Percentiles rank a stretch among this genome's conserved stretches.
These are phyloP conservation scores for Drosophila lacertosa DNA, from an alignment of 1,140 invertebrate species.

Conservation along the genomic window DNA sequence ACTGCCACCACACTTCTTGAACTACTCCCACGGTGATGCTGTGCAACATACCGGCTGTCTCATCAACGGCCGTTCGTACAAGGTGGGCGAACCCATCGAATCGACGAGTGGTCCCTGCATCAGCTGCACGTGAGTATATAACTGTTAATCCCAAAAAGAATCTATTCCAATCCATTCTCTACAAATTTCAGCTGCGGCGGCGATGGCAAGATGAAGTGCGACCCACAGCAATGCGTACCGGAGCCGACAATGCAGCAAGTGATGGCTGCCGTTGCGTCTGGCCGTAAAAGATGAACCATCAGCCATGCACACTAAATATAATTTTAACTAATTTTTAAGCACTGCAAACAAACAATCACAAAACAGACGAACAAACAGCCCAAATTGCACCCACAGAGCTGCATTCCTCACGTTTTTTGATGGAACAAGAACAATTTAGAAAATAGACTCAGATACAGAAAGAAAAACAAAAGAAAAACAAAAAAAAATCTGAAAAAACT, in stretches of 20 bases:
- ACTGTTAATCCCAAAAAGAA: neutral
- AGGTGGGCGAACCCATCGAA: constrained; percentile 92
- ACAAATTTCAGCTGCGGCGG: constrained; percentile 89
- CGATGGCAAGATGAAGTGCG: constrained; percentile 96
- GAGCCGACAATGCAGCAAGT: constrained; percentile 95
- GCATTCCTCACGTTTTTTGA: constrained; percentile 49
- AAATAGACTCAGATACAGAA: constrained; percentile 39
- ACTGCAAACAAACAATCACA: constrained; percentile 80
- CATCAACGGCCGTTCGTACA: constrained; percentile 92
- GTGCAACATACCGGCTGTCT: constrained; percentile 91
- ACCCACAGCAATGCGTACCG: constrained; percentile 93
- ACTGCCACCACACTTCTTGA: constrained; percentile 91
- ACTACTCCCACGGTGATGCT: constrained; percentile 90
- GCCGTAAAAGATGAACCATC: constrained; percentile 87
- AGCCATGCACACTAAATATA: constrained; percentile 83
- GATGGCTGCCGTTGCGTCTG: constrained; percentile 90
- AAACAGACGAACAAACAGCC: constrained; percentile 56
- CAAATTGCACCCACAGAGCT: constrained; percentile 64
- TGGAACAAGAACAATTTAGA: constrained; percentile 54
- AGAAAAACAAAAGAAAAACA: constrained; percentile 24
- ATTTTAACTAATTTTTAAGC: constrained; percentile 83
- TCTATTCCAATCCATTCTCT: neutral
- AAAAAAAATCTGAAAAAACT: constrained; percentile 35
- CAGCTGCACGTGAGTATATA: constrained; percentile 94
- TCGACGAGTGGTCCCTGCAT: constrained; percentile 95